These are phyloP conservation scores for Cataglyphis albicans DNA, from an alignment of 2,888 invertebrate species.

Conservation along the genomic window DNA sequence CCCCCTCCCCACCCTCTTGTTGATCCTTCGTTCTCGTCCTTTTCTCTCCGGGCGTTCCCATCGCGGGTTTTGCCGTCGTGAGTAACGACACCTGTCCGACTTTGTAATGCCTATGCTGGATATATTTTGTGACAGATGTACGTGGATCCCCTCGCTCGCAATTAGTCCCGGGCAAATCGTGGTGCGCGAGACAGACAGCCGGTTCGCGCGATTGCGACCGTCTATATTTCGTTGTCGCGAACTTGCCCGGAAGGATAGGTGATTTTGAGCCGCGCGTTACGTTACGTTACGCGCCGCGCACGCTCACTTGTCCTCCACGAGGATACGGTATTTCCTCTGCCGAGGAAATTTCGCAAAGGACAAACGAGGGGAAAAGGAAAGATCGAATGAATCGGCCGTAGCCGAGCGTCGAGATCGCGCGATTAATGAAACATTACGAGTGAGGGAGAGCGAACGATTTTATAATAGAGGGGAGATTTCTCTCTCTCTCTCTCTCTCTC, in stretches of 20 bases:
- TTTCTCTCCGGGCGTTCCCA: conserved; percentile 56
- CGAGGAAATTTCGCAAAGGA: background rate
- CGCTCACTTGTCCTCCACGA: too few relatives aligned
- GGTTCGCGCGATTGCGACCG: conserved; percentile 22
- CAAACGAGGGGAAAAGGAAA: conserved; percentile 7
- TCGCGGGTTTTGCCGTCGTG: conserved; percentile 56
- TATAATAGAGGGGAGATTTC: background rate
- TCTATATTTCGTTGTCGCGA: conserved; percentile 25
- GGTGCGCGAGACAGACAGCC: conserved; percentile 20
- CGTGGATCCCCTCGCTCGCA: conserved; percentile 45
- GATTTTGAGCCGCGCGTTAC: conserved; percentile 10
- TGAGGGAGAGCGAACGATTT: background rate
- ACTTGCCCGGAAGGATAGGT: background rate
- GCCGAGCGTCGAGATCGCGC: background rate
- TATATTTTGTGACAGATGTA: conserved; percentile 56
- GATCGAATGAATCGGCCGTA: conserved; percentile 16
- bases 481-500: background rate
- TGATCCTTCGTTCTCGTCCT: conserved; percentile 57
- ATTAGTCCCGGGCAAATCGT: conserved; percentile 46
- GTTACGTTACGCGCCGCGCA: too few relatives aligned
- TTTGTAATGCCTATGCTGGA: conserved; percentile 53
- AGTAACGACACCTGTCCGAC: conserved; percentile 69
- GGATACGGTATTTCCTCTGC: too few relatives aligned
- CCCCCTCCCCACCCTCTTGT: background rate
- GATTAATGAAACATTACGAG: conserved; percentile 41